Conservation (phyloP, 2,113 vertebrate genomes). For the Phalacrocorax aristotelis region DNA sequence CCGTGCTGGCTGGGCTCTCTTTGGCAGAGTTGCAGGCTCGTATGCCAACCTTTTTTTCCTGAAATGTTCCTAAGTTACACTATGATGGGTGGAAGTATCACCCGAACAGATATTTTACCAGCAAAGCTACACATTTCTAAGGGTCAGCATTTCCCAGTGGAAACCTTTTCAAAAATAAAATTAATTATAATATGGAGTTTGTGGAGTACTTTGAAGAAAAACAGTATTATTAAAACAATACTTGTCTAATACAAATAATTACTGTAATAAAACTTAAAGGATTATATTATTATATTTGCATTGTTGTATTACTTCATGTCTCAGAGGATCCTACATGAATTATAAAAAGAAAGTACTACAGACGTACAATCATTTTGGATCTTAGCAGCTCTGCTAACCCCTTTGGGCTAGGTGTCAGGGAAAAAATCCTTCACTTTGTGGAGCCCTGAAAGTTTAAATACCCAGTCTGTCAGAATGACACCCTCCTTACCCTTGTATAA, state of each 20-base stretch:
- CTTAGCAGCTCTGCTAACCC: background rate
- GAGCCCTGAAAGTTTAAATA: background rate
- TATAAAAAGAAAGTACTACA: background rate
- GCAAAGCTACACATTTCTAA: background rate
- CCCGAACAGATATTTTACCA: background rate
- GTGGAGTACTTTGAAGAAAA: background rate
- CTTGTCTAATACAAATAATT: background rate
- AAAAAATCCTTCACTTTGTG: background rate
- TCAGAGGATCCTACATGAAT: background rate
- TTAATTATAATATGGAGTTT: background rate
- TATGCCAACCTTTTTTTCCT: background rate
- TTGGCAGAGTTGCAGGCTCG: background rate
- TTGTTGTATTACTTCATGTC: background rate
- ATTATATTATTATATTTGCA: background rate
- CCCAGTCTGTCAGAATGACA: background rate
- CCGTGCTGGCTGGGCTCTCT: background rate
- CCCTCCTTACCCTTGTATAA: background rate
- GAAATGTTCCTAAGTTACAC: background rate
- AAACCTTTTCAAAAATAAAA: background rate
- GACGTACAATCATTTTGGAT: background rate
- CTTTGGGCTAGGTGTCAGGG: background rate
- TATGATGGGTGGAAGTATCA: background rate
- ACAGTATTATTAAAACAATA: background rate
- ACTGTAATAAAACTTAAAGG: background rate
- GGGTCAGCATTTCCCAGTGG: background rate